Conservation (phyloP, 1,140 invertebrate genomes). For the Plodia interpunctella region DNA sequence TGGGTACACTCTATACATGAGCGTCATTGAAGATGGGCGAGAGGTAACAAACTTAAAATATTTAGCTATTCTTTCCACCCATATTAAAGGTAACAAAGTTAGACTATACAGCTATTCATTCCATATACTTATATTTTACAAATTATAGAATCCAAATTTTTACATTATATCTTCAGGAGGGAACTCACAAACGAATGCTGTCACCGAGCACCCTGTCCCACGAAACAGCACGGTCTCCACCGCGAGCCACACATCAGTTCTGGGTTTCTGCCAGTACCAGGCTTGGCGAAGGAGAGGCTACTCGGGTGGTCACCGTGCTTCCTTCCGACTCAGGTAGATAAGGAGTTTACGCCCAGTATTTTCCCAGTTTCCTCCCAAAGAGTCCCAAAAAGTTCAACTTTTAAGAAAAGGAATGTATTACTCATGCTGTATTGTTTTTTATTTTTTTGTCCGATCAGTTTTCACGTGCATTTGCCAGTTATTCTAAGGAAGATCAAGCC, state of each 20-base stretch:
- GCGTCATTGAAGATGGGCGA: slow-evolving; percentile 84
- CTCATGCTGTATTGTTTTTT: too few relatives aligned
- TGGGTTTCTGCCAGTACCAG: slow-evolving; percentile 89
- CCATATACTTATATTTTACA: too few relatives aligned
- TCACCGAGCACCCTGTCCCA: slow-evolving; percentile 81
- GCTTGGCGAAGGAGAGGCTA: slow-evolving; percentile 88
- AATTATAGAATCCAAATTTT: too few relatives aligned
- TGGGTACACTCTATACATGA: slow-evolving; percentile 90
- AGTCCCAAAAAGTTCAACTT: too few relatives aligned
- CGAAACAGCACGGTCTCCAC: slow-evolving; percentile 84
- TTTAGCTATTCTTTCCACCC: neutral
- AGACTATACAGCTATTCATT: too few relatives aligned
- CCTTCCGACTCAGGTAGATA: slow-evolving; percentile 88
- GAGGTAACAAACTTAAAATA: slow-evolving; percentile 65
- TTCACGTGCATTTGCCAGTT: too few relatives aligned
- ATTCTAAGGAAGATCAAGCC: too few relatives aligned
- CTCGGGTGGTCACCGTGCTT: slow-evolving; percentile 84
- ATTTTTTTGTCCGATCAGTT: too few relatives aligned
- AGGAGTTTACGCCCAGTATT: too few relatives aligned
- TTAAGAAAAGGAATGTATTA: too few relatives aligned
- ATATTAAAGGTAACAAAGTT: too few relatives aligned
- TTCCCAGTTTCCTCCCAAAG: too few relatives aligned
- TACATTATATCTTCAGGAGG: slow-evolving; percentile 63
- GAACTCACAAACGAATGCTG: slow-evolving; percentile 83
- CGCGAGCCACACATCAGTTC: slow-evolving; percentile 86